Percentiles rank a stretch among this genome's conserved stretches.
phyloP scores from a whole-genome alignment of 2,888 invertebrate species.

The Clistopyga incitator region DNA sequence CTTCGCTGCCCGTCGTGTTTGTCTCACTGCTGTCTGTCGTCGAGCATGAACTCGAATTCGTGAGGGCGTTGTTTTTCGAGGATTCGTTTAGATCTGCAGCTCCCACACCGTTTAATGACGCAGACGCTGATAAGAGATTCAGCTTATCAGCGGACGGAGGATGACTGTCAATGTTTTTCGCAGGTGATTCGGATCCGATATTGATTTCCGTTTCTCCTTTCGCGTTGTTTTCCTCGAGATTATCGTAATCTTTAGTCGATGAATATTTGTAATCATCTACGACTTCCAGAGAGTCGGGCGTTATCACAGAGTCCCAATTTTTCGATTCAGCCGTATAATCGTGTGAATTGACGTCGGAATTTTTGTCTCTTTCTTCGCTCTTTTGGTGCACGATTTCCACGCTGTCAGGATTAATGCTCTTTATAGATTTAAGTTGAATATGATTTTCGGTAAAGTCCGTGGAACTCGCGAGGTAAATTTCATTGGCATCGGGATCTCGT shows the following conservation, averaged over 20 bases:
- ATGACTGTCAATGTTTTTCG: slow-evolving; percentile 31
- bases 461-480: slow-evolving; percentile 80
- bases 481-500: slow-evolving; percentile 72
- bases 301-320: slow-evolving; percentile 74
- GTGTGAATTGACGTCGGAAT: slow-evolving; percentile 1
- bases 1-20: slow-evolving; percentile 77
- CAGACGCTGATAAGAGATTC: slow-evolving; percentile 58
- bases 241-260: slow-evolving; percentile 10
- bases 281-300: slow-evolving; percentile 80
- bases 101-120: slow-evolving; percentile 19
- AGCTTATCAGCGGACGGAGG: slow-evolving; percentile 62
- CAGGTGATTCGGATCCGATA: slow-evolving; percentile 1
- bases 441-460: slow-evolving; percentile 78
- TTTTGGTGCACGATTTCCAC: slow-evolving; percentile 60
- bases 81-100: slow-evolving; percentile 43
- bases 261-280: slow-evolving; percentile 39
- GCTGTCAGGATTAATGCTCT: slow-evolving; percentile 79
- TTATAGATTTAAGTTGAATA: slow-evolving; percentile 80
- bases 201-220: slow-evolving; percentile 25
- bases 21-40: slow-evolving; percentile 76
- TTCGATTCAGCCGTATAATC: slow-evolving; percentile 37
- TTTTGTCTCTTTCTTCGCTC: not conserved
- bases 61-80: slow-evolving; percentile 18
- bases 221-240: not conserved
- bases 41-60: slow-evolving; percentile 62